phyloP scores from a whole-genome alignment of 2,888 invertebrate genomes.

The Eupeodes latifasciatus region DNA sequence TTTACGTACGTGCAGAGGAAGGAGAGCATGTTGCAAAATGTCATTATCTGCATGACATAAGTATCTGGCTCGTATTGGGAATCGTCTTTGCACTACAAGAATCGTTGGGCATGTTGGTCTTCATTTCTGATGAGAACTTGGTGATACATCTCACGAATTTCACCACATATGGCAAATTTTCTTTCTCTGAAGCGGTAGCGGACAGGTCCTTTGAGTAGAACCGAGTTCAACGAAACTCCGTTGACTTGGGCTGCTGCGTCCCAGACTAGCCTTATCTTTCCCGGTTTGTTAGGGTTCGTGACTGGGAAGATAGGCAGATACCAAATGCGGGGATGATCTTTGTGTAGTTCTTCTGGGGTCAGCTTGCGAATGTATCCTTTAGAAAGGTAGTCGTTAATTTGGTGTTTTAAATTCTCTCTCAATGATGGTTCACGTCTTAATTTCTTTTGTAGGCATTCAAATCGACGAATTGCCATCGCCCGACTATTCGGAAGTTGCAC shows the following conservation, averaged over 20 bases:
- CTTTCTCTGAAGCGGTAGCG: constrained; percentile 6
- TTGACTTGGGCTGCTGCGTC: neutral
- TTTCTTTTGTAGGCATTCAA: constrained; percentile 8
- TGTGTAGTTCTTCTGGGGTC: neutral
- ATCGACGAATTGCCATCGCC: neutral
- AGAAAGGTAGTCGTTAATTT: neutral
- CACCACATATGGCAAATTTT: neutral
- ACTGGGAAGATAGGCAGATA: too few relatives aligned
- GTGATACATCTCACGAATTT: neutral
- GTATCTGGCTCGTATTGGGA: neutral
- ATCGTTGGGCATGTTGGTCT: neutral
- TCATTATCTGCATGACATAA: neutral
- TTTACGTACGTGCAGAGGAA: neutral
- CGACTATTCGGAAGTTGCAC: constrained; percentile 7
- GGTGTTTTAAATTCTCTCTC: neutral
- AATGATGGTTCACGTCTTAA: neutral
- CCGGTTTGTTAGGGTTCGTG: too few relatives aligned
- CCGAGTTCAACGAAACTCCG: neutral
- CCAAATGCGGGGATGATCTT: neutral
- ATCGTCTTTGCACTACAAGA: neutral
- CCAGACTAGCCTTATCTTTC: neutral
- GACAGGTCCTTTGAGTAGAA: neutral
- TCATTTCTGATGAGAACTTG: neutral
- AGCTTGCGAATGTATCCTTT: constrained; percentile 5
- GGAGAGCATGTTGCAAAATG: neutral